phyloP scores from a whole-genome alignment of 2,888 invertebrate genomes.

The Sesamia inferens region DNA sequence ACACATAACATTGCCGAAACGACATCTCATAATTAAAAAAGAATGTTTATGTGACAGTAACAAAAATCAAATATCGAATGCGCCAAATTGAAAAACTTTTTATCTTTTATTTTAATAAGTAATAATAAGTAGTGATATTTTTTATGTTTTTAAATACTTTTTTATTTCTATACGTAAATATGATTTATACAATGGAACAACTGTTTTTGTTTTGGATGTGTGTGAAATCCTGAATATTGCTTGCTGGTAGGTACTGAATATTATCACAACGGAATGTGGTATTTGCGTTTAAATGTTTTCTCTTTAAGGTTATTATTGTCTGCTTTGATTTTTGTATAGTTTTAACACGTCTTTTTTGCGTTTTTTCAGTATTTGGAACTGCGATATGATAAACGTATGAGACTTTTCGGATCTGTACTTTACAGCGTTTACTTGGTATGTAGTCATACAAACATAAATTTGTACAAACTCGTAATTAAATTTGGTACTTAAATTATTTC shows the following conservation, averaged over 20 bases:
- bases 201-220: background rate
- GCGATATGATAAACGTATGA: constrained; percentile 91
- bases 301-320: background rate
- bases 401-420: constrained; percentile 92
- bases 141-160: too few species aligned
- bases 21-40: background rate
- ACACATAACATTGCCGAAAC: background rate
- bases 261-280: too few species aligned
- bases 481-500: background rate
- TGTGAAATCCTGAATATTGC: background rate
- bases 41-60: background rate
- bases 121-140: too few species aligned
- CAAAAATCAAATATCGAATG: constrained; percentile 7
- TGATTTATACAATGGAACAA: background rate
- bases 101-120: background rate
- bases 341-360: background rate
- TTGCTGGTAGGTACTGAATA: background rate
- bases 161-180: too few species aligned
- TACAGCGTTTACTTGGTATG: constrained; percentile 92
- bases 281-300: background rate
- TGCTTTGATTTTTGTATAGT: background rate
- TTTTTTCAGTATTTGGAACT: constrained; percentile 91
- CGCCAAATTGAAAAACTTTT: background rate
- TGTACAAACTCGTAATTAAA: background rate
- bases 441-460: constrained; percentile 36